phyloP scores from a whole-genome alignment of 2,113 vertebrate genomes.

The Pitta sordida region DNA sequence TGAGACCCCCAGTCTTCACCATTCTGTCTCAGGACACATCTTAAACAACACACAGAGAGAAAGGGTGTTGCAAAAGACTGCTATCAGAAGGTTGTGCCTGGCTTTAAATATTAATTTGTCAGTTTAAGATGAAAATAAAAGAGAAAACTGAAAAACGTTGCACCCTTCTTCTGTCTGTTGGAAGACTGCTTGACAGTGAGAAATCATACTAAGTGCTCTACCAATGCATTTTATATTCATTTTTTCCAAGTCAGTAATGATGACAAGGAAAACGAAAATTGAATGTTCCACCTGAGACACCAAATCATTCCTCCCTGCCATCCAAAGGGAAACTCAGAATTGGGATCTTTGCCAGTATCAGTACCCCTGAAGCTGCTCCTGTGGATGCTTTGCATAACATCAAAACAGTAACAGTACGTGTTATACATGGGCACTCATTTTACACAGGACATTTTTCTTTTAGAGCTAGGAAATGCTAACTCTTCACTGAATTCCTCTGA shows the following conservation, averaged over 20 bases:
- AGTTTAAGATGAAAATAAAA: not conserved
- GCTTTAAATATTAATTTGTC: not conserved
- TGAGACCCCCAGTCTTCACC: rapidly evolving
- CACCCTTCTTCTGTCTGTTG: not conserved
- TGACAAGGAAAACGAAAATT: not conserved
- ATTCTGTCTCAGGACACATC: not conserved
- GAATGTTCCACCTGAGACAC: not conserved
- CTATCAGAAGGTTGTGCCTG: not conserved
- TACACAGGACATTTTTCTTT: not conserved
- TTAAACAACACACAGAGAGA: not conserved
- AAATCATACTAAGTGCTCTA: not conserved
- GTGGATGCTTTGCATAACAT: not conserved
- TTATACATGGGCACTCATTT: not conserved
- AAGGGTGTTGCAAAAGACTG: not conserved
- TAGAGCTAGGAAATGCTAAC: not conserved
- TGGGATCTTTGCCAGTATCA: not conserved
- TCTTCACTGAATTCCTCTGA: not conserved
- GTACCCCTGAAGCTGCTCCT: not conserved
- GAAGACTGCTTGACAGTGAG: too few relatives aligned
- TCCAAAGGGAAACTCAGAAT: not conserved
- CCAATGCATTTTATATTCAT: not conserved
- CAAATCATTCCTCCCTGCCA: not conserved
- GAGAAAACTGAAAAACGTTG: not conserved
- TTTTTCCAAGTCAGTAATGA: not conserved
- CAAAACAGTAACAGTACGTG: not conserved